Evolutionary conservation across 1,140 invertebrate species (phyloP).

Genomic region (Apocrypta bakeri): DNA sequence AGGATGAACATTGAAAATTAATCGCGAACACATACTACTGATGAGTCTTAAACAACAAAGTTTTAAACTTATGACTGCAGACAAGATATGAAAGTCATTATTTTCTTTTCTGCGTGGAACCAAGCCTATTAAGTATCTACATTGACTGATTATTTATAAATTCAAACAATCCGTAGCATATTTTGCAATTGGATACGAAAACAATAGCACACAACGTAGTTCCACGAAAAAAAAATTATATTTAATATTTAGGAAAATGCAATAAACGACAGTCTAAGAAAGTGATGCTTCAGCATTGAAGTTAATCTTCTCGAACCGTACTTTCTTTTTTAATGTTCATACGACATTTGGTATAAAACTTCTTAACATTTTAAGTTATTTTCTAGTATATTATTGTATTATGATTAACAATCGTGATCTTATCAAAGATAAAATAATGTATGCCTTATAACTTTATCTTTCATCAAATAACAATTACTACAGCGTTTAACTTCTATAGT

Average conservation of each 20-base stretch:
- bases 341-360: slow-evolving; percentile 17
- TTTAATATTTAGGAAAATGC: slow-evolving; percentile 42
- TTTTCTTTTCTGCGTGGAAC: slow-evolving; percentile 33
- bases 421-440: not conserved
- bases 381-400: not conserved
- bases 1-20: slow-evolving; percentile 21
- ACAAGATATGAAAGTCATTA: slow-evolving; percentile 15
- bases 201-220: slow-evolving; percentile 3
- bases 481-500: not conserved
- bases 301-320: slow-evolving; percentile 30
- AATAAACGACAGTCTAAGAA: slow-evolving; percentile 41
- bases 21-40: slow-evolving; percentile 18
- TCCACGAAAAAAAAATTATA: slow-evolving; percentile 22
- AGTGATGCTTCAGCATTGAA: slow-evolving; percentile 30
- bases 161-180: slow-evolving; percentile 14
- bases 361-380: slow-evolving; percentile 20
- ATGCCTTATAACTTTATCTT: not conserved
- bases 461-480: slow-evolving; percentile 21
- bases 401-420: slow-evolving; percentile 8
- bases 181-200: not conserved
- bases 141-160: not conserved
- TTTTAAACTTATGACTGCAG: slow-evolving; percentile 32
- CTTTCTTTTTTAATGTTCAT: slow-evolving; percentile 16
- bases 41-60: slow-evolving; percentile 29
- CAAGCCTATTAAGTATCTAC: slow-evolving; percentile 11